Percentiles rank a stretch among this genome's conserved stretches.
These are phyloP conservation scores for Rhinella marina DNA, from an alignment of 2,797 vertebrate species.

Conservation along the genomic window DNA sequence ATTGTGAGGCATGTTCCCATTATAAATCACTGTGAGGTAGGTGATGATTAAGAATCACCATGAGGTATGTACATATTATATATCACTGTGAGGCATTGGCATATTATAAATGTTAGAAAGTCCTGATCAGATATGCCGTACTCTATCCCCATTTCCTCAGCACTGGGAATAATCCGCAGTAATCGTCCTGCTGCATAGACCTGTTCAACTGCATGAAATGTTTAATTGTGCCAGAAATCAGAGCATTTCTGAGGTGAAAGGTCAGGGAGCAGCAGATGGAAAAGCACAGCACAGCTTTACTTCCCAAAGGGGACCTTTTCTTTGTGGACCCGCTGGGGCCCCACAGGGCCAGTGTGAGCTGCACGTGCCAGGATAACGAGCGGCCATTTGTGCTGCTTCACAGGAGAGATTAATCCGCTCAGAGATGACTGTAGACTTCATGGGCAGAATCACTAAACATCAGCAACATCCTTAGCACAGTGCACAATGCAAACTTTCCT, in stretches of 20 bases:
- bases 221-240: slow-evolving; percentile 10
- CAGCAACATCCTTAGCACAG: not conserved
- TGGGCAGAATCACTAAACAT: not conserved
- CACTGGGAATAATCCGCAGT: not conserved
- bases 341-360: not conserved
- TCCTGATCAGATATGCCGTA: not conserved
- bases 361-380: slow-evolving; percentile 14
- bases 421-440: slow-evolving; percentile 8
- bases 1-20: not conserved
- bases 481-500: not conserved
- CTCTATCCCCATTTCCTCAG: not conserved
- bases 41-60: not conserved
- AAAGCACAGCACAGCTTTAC: not conserved
- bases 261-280: slow-evolving; percentile 44
- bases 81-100: not conserved
- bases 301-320: not conserved
- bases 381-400: not conserved
- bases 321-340: not conserved
- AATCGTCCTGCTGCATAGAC: not conserved
- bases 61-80: not conserved
- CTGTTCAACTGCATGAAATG: slow-evolving; percentile 14
- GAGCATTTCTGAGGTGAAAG: slow-evolving; percentile 5
- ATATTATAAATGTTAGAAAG: not conserved
- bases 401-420: slow-evolving; percentile 4
- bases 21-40: not conserved